Percentiles rank a stretch among this genome's conserved stretches.
phyloP scores from a whole-genome alignment of 2,113 vertebrate species.

The Patagioenas fasciata region DNA sequence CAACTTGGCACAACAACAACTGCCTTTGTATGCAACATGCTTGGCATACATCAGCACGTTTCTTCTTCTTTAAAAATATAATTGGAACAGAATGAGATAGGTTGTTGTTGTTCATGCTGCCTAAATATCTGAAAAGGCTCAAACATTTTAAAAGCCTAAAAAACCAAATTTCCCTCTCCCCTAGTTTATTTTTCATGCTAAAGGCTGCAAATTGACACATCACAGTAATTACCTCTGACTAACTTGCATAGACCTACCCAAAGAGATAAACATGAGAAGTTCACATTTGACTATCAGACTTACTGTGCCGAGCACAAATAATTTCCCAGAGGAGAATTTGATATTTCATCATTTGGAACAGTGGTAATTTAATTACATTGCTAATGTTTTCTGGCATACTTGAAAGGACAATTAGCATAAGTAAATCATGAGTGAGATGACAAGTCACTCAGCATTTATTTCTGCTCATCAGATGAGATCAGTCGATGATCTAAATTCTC shows the following conservation, averaged over 20 bases:
- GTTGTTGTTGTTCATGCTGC: constrained; percentile 9
- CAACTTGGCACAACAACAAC: constrained; percentile 18
- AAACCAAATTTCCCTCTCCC: constrained; percentile 36
- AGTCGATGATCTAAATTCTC: constrained; percentile 14
- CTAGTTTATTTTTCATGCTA: constrained; percentile 44
- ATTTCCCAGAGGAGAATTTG: constrained; percentile 73
- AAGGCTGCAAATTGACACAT: constrained; percentile 69
- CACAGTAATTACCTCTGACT: constrained; percentile 67
- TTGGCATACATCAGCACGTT: neutral
- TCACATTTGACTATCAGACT: constrained; percentile 61
- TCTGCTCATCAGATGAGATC: constrained; percentile 51
- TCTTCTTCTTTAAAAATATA: constrained; percentile 16
- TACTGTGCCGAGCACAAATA: constrained; percentile 57
- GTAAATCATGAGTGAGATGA: constrained; percentile 74
- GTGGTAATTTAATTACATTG: constrained; percentile 74
- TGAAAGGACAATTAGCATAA: constrained; percentile 74
- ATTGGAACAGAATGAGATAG: neutral
- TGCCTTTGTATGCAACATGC: neutral
- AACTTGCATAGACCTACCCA: constrained; percentile 55
- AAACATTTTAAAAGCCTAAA: constrained; percentile 42
- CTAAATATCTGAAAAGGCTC: constrained; percentile 32
- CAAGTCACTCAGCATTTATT: constrained; percentile 66
- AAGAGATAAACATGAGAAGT: constrained; percentile 66
- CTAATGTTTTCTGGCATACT: constrained; percentile 73
- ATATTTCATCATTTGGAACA: constrained; percentile 70